Evolutionary conservation across 2,888 invertebrate genomes (phyloP), one percentile per base, ranked within the genome.

Genomic region (Amiota minor): DNA sequence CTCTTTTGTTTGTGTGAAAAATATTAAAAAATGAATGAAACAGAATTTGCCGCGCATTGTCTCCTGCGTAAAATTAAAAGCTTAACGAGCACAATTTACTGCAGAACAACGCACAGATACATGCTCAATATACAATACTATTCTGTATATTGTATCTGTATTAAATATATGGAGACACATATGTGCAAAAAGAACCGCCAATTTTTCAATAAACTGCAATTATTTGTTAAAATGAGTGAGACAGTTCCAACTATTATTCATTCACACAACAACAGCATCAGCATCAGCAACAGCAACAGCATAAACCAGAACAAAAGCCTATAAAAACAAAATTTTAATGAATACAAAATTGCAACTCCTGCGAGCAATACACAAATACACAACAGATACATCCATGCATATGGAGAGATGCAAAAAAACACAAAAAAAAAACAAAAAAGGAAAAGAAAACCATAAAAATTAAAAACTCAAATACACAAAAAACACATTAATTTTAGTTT

Each of bases 161-260:
- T 35, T 4, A 35, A 35, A 35, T 35, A 35, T 35, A 35, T 35
- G 35, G 35, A 20, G 49, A 61, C 68, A 9, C 72, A 69, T 71
- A 72, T 81, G 49, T 49, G 23, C 14, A 53, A 16, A 53, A 77
- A 83, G 80, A 85, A 84, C 85, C 85, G 77, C 78, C 83, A 86
- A 83, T 83, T 83, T 83, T 83, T 83, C 86, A 83, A 83, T 83
- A 83, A 83, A 83, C 77, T 83, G 86, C 85, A 86, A 83, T 85
- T 86, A 83, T 35, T 85, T 85, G 80, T 84, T 84, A 49, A 65
- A 47, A 47, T 14, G 53, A 16, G 16, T 9, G n/a, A 14, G 53
- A 35, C 2, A 35, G 35, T 6, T 6, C 35, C 2, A 35, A 35
- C 6, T 35, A 35, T 35, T 35, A n/a, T n/a, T 3, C 35, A 35